Conservation (phyloP, 2,113 vertebrate species). For the Setophaga petechia region DNA sequence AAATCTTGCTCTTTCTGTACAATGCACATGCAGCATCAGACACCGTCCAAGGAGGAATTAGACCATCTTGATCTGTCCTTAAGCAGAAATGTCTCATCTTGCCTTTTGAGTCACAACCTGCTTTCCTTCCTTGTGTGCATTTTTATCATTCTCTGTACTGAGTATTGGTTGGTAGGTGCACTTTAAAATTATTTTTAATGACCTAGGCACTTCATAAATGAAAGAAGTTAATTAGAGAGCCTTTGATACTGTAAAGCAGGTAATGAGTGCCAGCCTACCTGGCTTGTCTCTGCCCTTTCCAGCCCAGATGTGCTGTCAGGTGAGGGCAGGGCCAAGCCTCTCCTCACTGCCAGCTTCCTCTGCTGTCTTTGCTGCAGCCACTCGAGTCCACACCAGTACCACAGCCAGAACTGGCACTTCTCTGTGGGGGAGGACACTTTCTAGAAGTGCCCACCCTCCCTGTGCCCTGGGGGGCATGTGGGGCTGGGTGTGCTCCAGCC, state of each 20-base stretch:
- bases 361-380: neutral
- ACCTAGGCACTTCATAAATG: neutral
- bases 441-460: neutral
- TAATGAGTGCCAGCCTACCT: neutral
- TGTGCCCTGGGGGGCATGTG: accelerated
- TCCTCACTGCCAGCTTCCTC: neutral
- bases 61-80: neutral
- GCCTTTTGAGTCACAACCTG: neutral
- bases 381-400: accelerated
- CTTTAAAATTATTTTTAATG: neutral
- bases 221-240: neutral
- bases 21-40: neutral
- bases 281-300: neutral
- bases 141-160: neutral
- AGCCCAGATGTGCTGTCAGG: neutral
- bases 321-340: neutral
- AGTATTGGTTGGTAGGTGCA: neutral
- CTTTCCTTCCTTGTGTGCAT: neutral
- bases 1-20: neutral
- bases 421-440: accelerated
- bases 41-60: neutral
- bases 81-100: neutral
- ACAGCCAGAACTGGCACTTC: neutral
- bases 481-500: neutral
- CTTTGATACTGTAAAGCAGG: neutral